Conservation (phyloP, 53 echinoderm and acorn worm species). For the Actinopyga echinites region DNA sequence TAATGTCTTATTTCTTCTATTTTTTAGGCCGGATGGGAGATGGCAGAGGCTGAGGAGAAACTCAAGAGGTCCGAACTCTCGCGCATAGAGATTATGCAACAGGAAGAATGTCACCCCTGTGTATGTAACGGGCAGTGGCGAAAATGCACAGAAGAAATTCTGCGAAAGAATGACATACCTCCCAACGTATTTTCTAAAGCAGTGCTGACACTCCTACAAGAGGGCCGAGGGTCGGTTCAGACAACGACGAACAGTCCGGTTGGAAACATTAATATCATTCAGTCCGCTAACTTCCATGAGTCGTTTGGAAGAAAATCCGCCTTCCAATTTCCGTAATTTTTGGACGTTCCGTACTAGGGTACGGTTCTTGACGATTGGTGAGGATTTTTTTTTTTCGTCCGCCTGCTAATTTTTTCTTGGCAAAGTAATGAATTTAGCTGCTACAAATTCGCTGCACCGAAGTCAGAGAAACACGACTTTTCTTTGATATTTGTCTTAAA, state of each 20-base stretch:
- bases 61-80: neutral
- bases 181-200: neutral
- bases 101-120: neutral
- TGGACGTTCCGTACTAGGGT: neutral
- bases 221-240: neutral
- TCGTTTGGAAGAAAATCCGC: neutral
- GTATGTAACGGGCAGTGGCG: constrained; percentile 29
- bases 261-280: neutral
- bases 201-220: neutral
- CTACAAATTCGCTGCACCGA: constrained; percentile 8
- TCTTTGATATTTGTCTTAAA: neutral
- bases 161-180: neutral
- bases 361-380: neutral
- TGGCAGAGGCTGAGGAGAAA: constrained; percentile 20
- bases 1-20: too few relatives aligned
- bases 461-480: neutral
- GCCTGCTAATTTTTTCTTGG: neutral
- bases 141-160: constrained; percentile 5
- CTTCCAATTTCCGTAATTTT: constrained; percentile 2
- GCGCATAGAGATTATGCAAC: neutral
- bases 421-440: neutral
- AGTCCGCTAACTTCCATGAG: constrained; percentile 12
- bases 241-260: neutral
- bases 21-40: constrained; percentile 24
- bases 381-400: neutral